Conservation (phyloP, 2,888 invertebrate species). For the Eristalinus aeneus region DNA sequence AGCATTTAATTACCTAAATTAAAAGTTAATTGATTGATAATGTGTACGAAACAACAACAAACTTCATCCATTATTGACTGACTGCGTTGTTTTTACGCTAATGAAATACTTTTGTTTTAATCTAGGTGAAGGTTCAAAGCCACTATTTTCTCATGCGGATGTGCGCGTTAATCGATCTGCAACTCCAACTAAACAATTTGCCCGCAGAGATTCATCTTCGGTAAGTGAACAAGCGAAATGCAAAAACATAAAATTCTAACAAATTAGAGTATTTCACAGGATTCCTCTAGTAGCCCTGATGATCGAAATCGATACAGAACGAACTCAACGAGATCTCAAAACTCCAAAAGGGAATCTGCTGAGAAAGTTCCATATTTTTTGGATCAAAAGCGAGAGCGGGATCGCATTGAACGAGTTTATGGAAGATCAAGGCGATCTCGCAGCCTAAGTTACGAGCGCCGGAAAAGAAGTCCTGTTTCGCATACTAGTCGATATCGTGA, state of each 20-base stretch:
- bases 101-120: constrained; percentile 3
- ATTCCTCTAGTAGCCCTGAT: constrained; percentile 50
- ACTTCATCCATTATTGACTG: too few relatives aligned
- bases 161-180: constrained; percentile 36
- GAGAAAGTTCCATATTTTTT: constrained; percentile 65
- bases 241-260: neutral
- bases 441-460: constrained; percentile 25
- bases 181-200: constrained; percentile 38
- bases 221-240: neutral
- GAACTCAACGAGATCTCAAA: neutral
- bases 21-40: too few relatives aligned
- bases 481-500: constrained; percentile 25
- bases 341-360: neutral
- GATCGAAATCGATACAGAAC: constrained; percentile 6
- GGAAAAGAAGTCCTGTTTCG: constrained; percentile 15
- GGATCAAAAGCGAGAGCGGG: constrained; percentile 56
- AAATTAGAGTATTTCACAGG: neutral
- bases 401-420: constrained; percentile 53
- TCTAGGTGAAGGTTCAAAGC: constrained; percentile 66
- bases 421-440: constrained; percentile 39
- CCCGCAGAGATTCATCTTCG: constrained; percentile 37
- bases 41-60: too few relatives aligned
- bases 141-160: constrained; percentile 56
- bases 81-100: neutral
- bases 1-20: too few relatives aligned